A percentile compares a stretch with the other conserved stretches of the same genome.
These are phyloP conservation scores for Sparus aurata DNA, from an alignment of 2,797 vertebrate species.

Conservation along the genomic window DNA sequence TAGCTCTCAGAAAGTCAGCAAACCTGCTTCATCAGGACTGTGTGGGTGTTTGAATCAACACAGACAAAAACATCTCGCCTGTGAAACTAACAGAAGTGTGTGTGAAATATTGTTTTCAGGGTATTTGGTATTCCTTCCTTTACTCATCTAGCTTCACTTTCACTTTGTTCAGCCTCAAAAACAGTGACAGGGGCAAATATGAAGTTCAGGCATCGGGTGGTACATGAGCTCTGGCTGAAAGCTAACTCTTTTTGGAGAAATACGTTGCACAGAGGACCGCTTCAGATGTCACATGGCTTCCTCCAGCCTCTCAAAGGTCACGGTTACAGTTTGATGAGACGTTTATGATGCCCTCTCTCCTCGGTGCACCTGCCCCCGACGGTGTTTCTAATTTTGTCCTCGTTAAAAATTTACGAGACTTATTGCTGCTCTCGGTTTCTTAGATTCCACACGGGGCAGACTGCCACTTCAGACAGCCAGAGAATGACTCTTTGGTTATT, in stretches of 20 bases:
- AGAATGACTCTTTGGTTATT: conserved; percentile 42
- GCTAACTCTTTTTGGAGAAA: neutral
- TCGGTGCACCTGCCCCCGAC: conserved; percentile 21
- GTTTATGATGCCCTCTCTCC: conserved; percentile 20
- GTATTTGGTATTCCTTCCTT: neutral
- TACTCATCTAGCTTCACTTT: neutral
- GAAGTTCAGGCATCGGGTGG: neutral
- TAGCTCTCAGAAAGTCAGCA: neutral
- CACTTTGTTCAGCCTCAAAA: neutral
- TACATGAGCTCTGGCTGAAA: neutral
- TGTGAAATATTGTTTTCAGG: neutral
- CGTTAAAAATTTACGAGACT: conserved; percentile 78
- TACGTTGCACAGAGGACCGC: neutral
- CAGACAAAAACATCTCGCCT: neutral
- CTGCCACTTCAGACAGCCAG: neutral
- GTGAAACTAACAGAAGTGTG: neutral
- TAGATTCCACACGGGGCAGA: conserved; percentile 43
- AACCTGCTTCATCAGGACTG: neutral
- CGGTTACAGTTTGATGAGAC: conserved; percentile 22
- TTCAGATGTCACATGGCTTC: neutral
- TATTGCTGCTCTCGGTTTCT: conserved; percentile 58
- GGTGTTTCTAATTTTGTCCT: conserved; percentile 56
- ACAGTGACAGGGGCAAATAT: neutral
- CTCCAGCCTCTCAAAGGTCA: conserved; percentile 41
- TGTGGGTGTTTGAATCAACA: neutral